These are phyloP conservation scores for Xiphias gladius DNA, from an alignment of 2,113 vertebrate species.

Conservation along the genomic window DNA sequence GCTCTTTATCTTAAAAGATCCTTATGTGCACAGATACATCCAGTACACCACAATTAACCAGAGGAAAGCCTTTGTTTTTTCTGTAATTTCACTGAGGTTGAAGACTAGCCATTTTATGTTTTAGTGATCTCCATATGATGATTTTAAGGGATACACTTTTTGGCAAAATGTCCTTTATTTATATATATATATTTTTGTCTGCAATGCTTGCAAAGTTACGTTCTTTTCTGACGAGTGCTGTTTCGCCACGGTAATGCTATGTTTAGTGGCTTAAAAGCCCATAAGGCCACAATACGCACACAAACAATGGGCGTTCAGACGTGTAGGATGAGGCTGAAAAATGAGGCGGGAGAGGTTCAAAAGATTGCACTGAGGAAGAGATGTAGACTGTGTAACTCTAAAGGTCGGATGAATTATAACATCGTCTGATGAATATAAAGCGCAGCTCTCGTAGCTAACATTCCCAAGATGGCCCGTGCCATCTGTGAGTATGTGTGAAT, in stretches of 20 bases:
- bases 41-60: not conserved
- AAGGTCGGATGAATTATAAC: slow-evolving; percentile 63
- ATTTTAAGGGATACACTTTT: not conserved
- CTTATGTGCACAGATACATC: not conserved
- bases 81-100: not conserved
- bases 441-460: slow-evolving; percentile 63
- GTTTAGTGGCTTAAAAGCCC: slow-evolving; percentile 5
- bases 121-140: not conserved
- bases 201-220: slow-evolving; percentile 1
- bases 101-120: not conserved
- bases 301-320: slow-evolving; percentile 19
- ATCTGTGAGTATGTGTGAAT: slow-evolving; percentile 71
- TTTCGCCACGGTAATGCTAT: slow-evolving; percentile 14
- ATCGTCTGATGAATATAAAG: slow-evolving; percentile 76
- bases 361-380: slow-evolving; percentile 43
- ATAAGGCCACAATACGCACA: slow-evolving; percentile 6
- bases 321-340: slow-evolving; percentile 38
- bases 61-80: not conserved
- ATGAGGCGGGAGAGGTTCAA: slow-evolving; percentile 17
- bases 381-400: slow-evolving; percentile 42
- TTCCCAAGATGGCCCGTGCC: slow-evolving; percentile 80
- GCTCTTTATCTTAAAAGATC: not conserved
- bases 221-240: slow-evolving; percentile 28
- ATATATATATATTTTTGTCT: slow-evolving; percentile 23
- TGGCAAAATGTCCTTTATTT: not conserved